Conservation (phyloP, 2,888 invertebrate genomes). For the Eupithecia inturbata region DNA sequence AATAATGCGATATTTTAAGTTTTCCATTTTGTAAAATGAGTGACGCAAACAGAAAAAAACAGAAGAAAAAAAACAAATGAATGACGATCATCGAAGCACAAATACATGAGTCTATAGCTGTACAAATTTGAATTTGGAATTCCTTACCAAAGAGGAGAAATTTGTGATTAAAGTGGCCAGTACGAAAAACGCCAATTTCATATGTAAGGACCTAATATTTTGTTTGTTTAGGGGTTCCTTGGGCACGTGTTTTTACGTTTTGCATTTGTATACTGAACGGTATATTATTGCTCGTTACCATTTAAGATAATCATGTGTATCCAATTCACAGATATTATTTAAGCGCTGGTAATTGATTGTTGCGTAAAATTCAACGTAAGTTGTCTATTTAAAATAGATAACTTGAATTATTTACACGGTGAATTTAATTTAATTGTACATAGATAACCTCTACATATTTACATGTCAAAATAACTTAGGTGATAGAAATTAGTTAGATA, state of each 20-base stretch:
- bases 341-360: neutral
- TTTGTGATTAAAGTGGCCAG: no score
- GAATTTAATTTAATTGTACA: neutral
- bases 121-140: no score
- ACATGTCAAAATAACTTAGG: neutral
- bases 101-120: no score
- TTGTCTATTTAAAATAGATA: neutral
- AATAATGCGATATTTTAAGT: no score
- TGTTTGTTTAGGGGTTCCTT: slow-evolving; percentile 22
- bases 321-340: neutral
- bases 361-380: neutral
- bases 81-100: no score
- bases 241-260: slow-evolving; percentile 27
- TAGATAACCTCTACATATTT: neutral
- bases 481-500: neutral
- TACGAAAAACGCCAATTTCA: no score
- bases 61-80: no score
- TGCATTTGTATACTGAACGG: slow-evolving; percentile 5
- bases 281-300: neutral
- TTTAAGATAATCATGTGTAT: slow-evolving; percentile 4
- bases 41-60: no score
- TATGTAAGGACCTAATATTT: no score
- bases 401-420: neutral
- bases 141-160: no score
- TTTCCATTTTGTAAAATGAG: no score